Base-by-base conservation (phyloP, 2,797 vertebrate genomes). In the Nothura maculosa region DNA sequence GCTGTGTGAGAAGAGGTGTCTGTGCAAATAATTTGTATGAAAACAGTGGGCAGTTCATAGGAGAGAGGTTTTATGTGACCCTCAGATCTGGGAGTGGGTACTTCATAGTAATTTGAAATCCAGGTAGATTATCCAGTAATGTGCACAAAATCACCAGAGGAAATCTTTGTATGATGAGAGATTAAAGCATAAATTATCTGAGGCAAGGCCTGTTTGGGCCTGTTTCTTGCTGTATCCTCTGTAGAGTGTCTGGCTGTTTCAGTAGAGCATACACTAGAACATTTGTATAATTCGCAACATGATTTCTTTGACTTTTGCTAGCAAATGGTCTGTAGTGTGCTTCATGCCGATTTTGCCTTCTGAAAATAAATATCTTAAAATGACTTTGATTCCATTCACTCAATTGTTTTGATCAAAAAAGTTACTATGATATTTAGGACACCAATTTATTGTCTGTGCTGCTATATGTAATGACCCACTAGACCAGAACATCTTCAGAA, bases 401-500 rank as follows among this genome's bases (percentile, higher is more conserved):
- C 90, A 91, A 68, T 74, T 88, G 47, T 77, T 91, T 92, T 81
- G 52, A 92, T 63, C 21, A 85, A 93, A 85, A 88, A 42, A 61
- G 85, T 84, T 94, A 58, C 82, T 60, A 66, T 73, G 73, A 36
- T 92, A 92, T 93, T 94, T 94, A 91, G 88, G 86, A 82, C 91
- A 84, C 3, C 10, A 86, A 94, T 93, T 95, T 96, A 96, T 89
- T 91, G 62, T 89, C 94, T 94, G 84, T 89, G 89, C 73, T 92
- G 89, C 84, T 92, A 17, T 90, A 85, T 48, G 81, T 93, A 94
- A 96, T 96, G 94, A 89, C 94, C 88, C 88, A 94, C 73, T 94
- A 93, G 97, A 96, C 95, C 96, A 96, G 96, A 97, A 95, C 96
- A 91, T 95, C 90, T 96, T 94, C 91, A 87, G 90, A 95, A 95